phyloP scores from a whole-genome alignment of 2,797 vertebrate genomes.

The Orestias chungarensis region DNA sequence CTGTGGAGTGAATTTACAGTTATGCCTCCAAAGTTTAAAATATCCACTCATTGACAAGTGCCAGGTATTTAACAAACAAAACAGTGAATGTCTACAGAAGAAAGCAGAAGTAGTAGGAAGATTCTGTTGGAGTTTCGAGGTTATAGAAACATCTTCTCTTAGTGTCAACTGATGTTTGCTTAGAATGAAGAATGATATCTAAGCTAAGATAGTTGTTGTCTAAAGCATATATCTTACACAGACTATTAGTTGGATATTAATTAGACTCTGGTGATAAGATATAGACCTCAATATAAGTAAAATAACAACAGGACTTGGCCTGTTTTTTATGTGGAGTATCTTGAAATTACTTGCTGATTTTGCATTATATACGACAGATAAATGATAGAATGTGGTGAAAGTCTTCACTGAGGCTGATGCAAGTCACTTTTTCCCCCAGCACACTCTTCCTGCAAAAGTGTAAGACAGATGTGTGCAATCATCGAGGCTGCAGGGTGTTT shows the following conservation, averaged over 20 bases:
- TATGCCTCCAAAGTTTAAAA: not conserved
- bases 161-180: not conserved
- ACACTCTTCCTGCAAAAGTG: constrained; percentile 6
- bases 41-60: not conserved
- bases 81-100: not conserved
- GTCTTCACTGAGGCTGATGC: not conserved
- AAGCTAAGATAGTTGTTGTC: not conserved
- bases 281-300: not conserved
- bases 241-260: not conserved
- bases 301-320: not conserved
- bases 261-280: not conserved
- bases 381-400: not conserved
- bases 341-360: not conserved
- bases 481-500: constrained; percentile 55
- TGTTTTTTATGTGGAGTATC: not conserved
- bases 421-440: constrained; percentile 12
- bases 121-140: too few relatives aligned
- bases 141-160: too few relatives aligned
- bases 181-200: too few relatives aligned
- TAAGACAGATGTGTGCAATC: constrained; percentile 59
- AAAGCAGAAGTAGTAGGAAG: not conserved
- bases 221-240: not conserved
- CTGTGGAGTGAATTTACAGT: not conserved
- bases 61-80: not conserved
- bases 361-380: not conserved